Evolutionary conservation across 2,797 vertebrate genomes (phyloP).

Genomic region (Bradypodion ventrale): DNA sequence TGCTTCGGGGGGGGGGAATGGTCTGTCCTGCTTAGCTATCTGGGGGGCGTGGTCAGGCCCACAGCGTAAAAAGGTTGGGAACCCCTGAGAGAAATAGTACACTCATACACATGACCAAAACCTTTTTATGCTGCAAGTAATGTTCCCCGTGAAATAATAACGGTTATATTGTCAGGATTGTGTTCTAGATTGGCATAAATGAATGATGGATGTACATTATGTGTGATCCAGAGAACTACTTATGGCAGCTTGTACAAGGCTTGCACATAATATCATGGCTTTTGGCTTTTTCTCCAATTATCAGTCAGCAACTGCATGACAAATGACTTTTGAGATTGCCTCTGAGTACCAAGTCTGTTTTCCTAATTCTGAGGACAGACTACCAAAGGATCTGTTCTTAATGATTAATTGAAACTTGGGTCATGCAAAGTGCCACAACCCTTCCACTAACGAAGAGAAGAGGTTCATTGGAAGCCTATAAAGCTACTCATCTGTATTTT

Average conservation of each 20-base stretch:
- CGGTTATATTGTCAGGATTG: not conserved
- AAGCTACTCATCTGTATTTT: not conserved
- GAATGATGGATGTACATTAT: not conserved
- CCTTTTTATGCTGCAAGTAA: conserved; percentile 2
- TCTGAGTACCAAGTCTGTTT: not conserved
- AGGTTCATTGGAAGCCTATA: not conserved
- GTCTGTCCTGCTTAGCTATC: no score
- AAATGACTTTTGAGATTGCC: not conserved
- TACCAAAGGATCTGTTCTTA: not conserved
- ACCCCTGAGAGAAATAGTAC: not conserved
- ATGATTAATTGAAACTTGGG: no score
- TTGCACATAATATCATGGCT: not conserved
- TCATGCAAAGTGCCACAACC: no score
- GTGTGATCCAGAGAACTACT: not conserved
- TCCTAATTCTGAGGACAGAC: not conserved
- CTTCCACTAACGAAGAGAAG: not conserved
- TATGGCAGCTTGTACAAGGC: not conserved
- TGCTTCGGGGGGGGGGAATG: no score
- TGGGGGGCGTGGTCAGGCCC: no score
- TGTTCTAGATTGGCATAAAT: not conserved
- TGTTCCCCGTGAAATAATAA: conserved; percentile 25
- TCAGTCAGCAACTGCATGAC: not conserved
- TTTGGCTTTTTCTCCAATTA: not conserved
- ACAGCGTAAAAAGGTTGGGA: no score
- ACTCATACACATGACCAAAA: not conserved